Percentiles rank a stretch among this genome's conserved stretches.
Evolutionary conservation across 1,140 invertebrate species (phyloP).

Genomic region (Mya arenaria): DNA sequence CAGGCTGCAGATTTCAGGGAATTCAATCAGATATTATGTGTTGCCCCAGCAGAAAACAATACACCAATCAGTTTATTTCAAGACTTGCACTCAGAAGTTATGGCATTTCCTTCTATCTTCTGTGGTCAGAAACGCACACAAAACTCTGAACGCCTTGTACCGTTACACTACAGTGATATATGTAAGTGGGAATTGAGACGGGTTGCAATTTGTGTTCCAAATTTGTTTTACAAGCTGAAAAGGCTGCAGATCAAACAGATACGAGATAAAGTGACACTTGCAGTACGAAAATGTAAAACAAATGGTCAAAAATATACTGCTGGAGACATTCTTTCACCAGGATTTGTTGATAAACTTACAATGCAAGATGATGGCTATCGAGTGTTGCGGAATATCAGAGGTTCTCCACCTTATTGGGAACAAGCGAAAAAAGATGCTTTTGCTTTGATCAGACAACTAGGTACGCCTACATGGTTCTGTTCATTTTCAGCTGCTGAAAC

Average conservation of each 20-base stretch:
- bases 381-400: constrained; percentile 54
- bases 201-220: constrained; percentile 44
- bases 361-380: constrained; percentile 62
- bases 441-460: constrained; percentile 61
- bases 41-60: constrained; percentile 49
- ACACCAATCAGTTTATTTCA: constrained; percentile 42
- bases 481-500: constrained; percentile 61
- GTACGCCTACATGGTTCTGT: constrained; percentile 53
- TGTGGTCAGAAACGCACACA: constrained; percentile 42
- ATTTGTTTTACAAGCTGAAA: constrained; percentile 63
- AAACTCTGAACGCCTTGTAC: constrained; percentile 27
- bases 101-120: constrained; percentile 43
- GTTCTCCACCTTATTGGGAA: constrained; percentile 61
- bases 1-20: constrained; percentile 35
- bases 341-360: constrained; percentile 53
- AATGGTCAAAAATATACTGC: constrained; percentile 56
- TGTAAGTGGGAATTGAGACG: constrained; percentile 50
- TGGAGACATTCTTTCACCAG: constrained; percentile 38
- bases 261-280: constrained; percentile 53
- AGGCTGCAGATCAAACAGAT: constrained; percentile 65
- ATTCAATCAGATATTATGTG: constrained; percentile 34
- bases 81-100: constrained; percentile 47
- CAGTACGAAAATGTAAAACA: constrained; percentile 58
- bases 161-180: constrained; percentile 41
- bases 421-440: constrained; percentile 55